A percentile compares a stretch with the other conserved stretches of the same genome.
These are phyloP conservation scores for Prosopocoilus inquinatus DNA, from an alignment of 2,888 invertebrate genomes.

Conservation along the genomic window DNA sequence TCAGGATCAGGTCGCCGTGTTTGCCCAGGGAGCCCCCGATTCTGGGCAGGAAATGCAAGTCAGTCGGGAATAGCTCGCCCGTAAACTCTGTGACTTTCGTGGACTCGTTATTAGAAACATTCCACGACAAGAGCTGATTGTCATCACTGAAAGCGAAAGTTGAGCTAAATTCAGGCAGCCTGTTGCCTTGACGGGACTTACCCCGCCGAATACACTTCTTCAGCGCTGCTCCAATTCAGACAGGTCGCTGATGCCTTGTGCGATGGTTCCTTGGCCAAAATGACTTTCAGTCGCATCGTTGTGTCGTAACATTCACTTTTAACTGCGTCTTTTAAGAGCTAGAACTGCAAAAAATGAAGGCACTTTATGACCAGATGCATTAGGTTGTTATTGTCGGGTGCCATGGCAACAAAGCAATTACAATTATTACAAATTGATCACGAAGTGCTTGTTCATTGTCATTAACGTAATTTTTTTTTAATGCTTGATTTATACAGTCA, in stretches of 20 bases:
- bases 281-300: conserved; percentile 83
- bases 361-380: too few relatives aligned
- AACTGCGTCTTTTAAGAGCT: too few relatives aligned
- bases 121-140: conserved; percentile 87
- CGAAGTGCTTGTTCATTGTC: too few relatives aligned
- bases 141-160: conserved; percentile 72
- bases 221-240: conserved; percentile 90
- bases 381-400: too few relatives aligned
- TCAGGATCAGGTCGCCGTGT: conserved; percentile 76
- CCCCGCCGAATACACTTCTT: conserved; percentile 92
- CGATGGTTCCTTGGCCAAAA: conserved; percentile 71
- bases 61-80: conserved; percentile 82
- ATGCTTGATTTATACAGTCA: too few relatives aligned
- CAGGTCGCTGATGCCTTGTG: conserved; percentile 82
- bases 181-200: conserved; percentile 41
- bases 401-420: too few relatives aligned
- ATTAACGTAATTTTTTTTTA: too few relatives aligned
- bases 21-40: conserved; percentile 54
- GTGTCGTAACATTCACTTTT: conserved; percentile 56
- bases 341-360: too few relatives aligned
- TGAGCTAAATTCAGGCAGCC: conserved; percentile 6
- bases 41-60: conserved; percentile 85
- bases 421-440: too few relatives aligned
- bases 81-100: conserved; percentile 75
- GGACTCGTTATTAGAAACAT: conserved; percentile 74